These are phyloP conservation scores for Anastatus disparis DNA, from an alignment of 1,140 invertebrate genomes.

Conservation along the genomic window DNA sequence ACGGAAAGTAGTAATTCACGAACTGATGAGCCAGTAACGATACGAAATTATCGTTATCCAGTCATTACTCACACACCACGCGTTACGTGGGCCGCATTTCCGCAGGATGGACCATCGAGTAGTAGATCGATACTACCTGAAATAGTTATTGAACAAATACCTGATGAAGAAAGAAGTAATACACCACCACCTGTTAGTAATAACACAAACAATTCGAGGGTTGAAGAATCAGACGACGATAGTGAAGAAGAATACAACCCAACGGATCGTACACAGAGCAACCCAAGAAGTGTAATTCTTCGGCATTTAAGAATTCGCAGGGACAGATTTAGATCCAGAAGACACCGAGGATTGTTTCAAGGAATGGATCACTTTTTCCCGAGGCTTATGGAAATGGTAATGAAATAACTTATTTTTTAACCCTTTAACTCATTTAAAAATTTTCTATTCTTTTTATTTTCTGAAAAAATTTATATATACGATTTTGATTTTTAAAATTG, in stretches of 20 bases:
- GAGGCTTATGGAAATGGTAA: too few species aligned
- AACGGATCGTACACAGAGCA: too few species aligned
- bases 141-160: conserved; percentile 43
- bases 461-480: too few species aligned
- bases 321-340: too few species aligned
- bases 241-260: conserved; percentile 37
- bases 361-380: too few species aligned
- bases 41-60: background rate
- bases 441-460: too few species aligned
- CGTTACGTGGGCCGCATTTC: background rate
- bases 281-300: too few species aligned
- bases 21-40: background rate
- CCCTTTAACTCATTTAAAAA: too few species aligned
- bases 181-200: background rate
- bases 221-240: conserved; percentile 25
- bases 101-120: background rate
- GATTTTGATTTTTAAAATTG: too few species aligned
- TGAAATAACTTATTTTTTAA: too few species aligned
- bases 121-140: conserved; percentile 35
- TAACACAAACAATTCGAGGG: conserved; percentile 1
- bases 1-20: background rate
- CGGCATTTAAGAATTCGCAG: background rate
- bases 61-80: background rate
- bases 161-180: conserved; percentile 33
- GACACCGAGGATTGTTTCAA: too few species aligned